Evolutionary conservation across 2,888 invertebrate genomes (phyloP).

Genomic region (Coecobrya sp.): DNA sequence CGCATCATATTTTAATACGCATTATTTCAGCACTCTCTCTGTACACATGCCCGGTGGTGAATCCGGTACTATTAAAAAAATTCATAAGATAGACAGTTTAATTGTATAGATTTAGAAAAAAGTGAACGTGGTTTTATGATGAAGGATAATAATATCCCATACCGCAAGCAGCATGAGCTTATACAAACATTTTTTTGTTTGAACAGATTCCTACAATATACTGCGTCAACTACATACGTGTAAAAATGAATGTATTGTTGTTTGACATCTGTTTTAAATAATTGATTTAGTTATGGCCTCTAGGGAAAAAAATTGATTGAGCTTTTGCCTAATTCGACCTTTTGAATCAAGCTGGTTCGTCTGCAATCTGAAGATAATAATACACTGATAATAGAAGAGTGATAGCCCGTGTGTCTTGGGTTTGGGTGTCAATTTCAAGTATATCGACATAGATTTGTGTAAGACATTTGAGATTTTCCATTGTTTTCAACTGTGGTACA

Average conservation of each 20-base stretch:
- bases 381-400: slow-evolving; percentile 25
- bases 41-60: too few relatives aligned
- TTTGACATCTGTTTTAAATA: slow-evolving; percentile 71
- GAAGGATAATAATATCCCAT: not conserved
- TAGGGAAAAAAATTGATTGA: not conserved
- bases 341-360: not conserved
- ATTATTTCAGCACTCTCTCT: too few relatives aligned
- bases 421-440: slow-evolving; percentile 47
- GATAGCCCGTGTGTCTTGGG: slow-evolving; percentile 20
- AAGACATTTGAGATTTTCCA: not conserved
- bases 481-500: not conserved
- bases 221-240: not conserved
- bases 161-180: too few relatives aligned
- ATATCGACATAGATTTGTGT: not conserved
- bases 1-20: not conserved
- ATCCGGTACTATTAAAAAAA: too few relatives aligned
- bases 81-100: too few relatives aligned
- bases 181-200: not conserved
- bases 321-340: not conserved
- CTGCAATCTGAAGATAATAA: not conserved
- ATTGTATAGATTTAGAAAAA: too few relatives aligned
- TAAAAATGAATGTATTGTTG: slow-evolving; percentile 48
- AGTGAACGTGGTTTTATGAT: too few relatives aligned
- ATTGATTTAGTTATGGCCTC: slow-evolving; percentile 58
- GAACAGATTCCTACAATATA: not conserved